phyloP scores from a whole-genome alignment of 2,113 vertebrate species.

The Odobenus rosmarus region DNA sequence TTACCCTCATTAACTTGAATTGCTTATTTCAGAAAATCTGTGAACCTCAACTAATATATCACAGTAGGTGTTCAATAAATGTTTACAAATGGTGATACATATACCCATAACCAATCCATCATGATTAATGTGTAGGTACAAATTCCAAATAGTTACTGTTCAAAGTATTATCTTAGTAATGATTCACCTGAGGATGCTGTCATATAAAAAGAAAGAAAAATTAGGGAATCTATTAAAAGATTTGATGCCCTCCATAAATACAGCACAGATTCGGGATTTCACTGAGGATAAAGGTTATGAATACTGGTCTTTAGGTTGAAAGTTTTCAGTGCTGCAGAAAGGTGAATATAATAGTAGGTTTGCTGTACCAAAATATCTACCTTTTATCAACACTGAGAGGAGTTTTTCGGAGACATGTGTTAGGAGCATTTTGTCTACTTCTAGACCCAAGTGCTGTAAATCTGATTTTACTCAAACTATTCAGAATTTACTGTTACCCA shows the following conservation, averaged over 20 bases:
- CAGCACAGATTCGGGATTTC: not conserved
- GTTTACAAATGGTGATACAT: not conserved
- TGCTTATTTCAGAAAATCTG: not conserved
- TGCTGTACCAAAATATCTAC: not conserved
- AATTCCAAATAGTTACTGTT: constrained; percentile 41
- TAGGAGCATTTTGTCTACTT: constrained; percentile 21
- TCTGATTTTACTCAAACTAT: not conserved
- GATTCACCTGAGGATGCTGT: not conserved
- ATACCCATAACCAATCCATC: not conserved
- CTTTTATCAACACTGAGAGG: constrained; percentile 12
- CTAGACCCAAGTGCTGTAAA: not conserved
- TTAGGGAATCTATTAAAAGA: not conserved
- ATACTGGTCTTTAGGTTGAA: not conserved
- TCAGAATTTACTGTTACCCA: not conserved
- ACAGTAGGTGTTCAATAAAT: not conserved
- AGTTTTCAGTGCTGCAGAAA: not conserved
- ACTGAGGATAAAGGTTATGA: constrained; percentile 18
- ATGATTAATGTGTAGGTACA: not conserved
- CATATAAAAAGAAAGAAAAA: constrained; percentile 3
- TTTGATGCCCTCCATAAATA: not conserved
- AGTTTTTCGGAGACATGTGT: constrained; percentile 19
- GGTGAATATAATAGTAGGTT: constrained; percentile 9
- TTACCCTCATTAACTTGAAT: not conserved
- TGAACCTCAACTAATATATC: constrained; percentile 2
- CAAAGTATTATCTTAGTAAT: constrained; percentile 36